Evolutionary conservation across 2,797 vertebrate genomes (phyloP).

Genomic region (Mus caroli): DNA sequence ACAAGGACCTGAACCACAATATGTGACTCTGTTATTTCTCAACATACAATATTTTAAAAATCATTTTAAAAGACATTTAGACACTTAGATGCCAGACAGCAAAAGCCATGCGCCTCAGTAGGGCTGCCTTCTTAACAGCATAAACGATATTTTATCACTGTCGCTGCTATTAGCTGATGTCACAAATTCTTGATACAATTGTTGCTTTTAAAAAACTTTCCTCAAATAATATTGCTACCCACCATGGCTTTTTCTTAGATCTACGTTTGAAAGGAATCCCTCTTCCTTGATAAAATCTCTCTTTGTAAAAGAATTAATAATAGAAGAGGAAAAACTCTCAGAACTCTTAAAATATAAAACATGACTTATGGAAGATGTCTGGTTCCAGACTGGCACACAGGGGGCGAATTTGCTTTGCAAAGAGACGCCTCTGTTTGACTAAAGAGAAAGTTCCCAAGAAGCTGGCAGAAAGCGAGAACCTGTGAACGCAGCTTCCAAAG

Average conservation of each 20-base stretch:
- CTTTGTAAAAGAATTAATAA: constrained; percentile 9
- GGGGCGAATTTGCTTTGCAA: constrained; percentile 24
- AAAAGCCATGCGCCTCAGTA: neutral
- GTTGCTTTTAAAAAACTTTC: constrained; percentile 23
- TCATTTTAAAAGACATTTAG: neutral
- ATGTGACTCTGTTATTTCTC: neutral
- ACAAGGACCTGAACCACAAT: neutral
- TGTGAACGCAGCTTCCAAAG: constrained; percentile 82
- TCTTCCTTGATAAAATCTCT: neutral
- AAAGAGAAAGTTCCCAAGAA: constrained; percentile 74
- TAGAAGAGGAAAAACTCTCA: neutral
- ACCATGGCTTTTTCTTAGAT: neutral
- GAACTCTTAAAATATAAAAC: constrained; percentile 17
- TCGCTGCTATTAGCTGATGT: neutral
- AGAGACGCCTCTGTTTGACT: constrained; percentile 24
- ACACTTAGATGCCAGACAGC: neutral
- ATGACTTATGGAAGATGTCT: neutral
- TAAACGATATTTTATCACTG: neutral
- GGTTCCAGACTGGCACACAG: fast-evolving
- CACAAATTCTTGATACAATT: neutral
- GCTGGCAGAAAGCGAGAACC: constrained; percentile 66
- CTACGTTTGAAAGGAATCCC: neutral
- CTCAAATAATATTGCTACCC: neutral
- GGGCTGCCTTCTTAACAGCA: neutral
- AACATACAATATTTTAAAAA: constrained; percentile 1